Evolutionary conservation across 1,140 invertebrate species (phyloP), one percentile per base, ranked within the genome.

Genomic region (Monochamus saltuarius): DNA sequence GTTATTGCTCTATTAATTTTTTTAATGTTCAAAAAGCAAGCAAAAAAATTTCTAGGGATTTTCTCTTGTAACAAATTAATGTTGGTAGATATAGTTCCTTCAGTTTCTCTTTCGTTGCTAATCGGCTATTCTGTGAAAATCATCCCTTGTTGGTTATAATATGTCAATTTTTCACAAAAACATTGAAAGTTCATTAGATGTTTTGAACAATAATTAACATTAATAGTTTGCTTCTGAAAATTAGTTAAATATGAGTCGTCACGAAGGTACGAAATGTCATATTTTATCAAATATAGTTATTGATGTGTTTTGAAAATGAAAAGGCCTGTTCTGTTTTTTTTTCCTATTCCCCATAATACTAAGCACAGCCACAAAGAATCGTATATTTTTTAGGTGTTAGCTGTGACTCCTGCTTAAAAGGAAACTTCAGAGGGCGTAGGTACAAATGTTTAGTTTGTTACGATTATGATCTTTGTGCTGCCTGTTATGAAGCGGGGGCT

Each of bases 371-470:
- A n/a, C 14, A 2, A 39, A 39, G 13, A 16, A n/a, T 37, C 10
- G 34, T 10, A 37, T 10, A 14, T 14, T 66, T 85, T 85, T 67
- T 75, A 92, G 90, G 90, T 82, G 95, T 99, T 72, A 98, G 95
- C 85, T 99, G 97, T 89, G 97, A 99, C 89, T 94, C 94, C 74
- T 99, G 97, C 87, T 85, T 97, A 79, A 97, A 97, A 84, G 92
- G 91, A 77, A 98, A 98, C 83, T 99, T 98, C 80, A 87, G 91
- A 79, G 95, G 95, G 72, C 89, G 92, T 78, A 88, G 97, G 73
- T 98, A 97, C 80, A 99, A 99, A 86, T 99, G 97, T 85, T 86
- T 99, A 77, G 89, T 98, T 71, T 99, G 97, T 81, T 98, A 95
- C 79, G 96, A 99, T 83, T 99, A 98, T 84, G 97, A 99, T 84